These are phyloP conservation scores for Carettochelys insculpta DNA, from an alignment of 2,113 vertebrate genomes.

Conservation along the genomic window DNA sequence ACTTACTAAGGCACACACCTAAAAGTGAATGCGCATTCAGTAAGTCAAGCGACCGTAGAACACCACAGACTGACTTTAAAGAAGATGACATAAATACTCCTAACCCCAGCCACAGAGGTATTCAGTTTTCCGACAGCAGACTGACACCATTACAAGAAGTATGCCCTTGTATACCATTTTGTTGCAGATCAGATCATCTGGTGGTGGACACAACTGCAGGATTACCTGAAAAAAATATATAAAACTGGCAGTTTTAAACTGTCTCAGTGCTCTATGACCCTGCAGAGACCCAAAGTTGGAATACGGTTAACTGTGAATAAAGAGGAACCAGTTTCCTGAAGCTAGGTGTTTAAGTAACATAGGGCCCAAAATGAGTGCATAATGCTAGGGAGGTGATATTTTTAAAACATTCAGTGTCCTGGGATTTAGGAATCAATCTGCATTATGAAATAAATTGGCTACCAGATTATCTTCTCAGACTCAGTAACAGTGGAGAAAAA, in stretches of 20 bases:
- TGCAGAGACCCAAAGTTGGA: neutral
- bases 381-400: neutral
- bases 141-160: neutral
- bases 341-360: neutral
- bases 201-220: neutral
- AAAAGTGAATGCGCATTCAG: rapidly evolving
- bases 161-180: neutral
- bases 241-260: neutral
- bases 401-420: neutral
- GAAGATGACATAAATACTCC: neutral
- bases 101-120: neutral
- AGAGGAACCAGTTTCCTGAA: neutral
- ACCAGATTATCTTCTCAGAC: neutral
- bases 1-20: neutral
- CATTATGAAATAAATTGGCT: neutral
- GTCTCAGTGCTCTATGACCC: neutral
- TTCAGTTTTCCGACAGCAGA: neutral
- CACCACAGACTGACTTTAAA: neutral
- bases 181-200: neutral
- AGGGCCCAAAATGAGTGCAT: neutral
- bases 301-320: neutral
- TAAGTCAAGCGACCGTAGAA: neutral
- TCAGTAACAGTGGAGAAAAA: rapidly evolving
- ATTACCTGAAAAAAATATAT: neutral
- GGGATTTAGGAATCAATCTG: neutral